Evolutionary conservation across 2,113 vertebrate genomes (phyloP).

Genomic region (Paratilapia polleni): DNA sequence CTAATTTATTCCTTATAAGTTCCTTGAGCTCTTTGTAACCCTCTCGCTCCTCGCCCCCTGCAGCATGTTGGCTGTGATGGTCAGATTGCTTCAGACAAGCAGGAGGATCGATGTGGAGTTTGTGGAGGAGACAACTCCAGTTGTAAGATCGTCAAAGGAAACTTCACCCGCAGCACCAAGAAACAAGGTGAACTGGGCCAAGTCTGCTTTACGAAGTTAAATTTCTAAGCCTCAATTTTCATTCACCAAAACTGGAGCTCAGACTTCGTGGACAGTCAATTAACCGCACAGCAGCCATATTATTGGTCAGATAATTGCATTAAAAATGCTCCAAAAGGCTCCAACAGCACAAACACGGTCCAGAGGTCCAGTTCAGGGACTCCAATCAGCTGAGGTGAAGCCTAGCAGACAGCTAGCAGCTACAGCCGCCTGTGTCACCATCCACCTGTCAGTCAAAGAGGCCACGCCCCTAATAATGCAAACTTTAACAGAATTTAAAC

Average conservation of each 20-base stretch:
- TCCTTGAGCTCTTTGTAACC: no score
- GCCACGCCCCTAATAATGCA: background rate
- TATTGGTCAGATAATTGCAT: background rate
- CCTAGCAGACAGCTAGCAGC: background rate
- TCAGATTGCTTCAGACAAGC: constrained; percentile 90
- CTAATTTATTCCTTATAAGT: background rate
- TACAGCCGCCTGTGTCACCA: background rate
- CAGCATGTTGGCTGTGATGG: constrained; percentile 97
- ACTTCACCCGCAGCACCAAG: constrained; percentile 89
- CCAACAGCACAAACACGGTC: background rate
- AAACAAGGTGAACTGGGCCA: constrained; percentile 81
- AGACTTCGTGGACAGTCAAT: background rate
- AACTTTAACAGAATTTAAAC: no score
- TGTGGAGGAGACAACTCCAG: constrained; percentile 94
- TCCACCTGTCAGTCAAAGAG: background rate
- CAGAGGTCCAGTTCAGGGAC: background rate
- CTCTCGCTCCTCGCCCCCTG: background rate
- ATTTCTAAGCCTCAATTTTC: background rate
- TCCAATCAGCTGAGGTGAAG: background rate
- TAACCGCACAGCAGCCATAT: background rate
- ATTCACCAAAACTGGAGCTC: background rate
- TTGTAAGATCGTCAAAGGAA: constrained; percentile 94
- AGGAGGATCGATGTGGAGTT: constrained; percentile 94
- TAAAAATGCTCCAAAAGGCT: background rate
- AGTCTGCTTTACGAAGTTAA: background rate